Conservation (phyloP, 2,888 invertebrate species). For the Stegophylla sp. region DNA sequence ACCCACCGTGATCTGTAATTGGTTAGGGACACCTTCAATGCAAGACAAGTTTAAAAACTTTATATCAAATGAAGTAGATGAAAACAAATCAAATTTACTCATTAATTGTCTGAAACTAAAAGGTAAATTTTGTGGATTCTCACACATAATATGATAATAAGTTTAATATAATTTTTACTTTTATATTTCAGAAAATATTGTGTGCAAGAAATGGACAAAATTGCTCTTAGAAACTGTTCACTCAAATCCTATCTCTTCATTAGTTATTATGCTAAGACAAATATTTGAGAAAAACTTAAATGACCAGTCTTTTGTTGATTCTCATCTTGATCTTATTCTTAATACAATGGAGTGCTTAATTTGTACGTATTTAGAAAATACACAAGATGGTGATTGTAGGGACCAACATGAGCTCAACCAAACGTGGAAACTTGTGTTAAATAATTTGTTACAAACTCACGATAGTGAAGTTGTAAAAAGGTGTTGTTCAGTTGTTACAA, state of each 20-base stretch:
- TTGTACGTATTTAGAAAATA: constrained; percentile 29
- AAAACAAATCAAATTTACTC: constrained; percentile 38
- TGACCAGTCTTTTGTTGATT: constrained; percentile 30
- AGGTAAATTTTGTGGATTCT: constrained; percentile 18
- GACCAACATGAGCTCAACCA: constrained; percentile 27
- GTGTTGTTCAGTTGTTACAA: constrained; percentile 34
- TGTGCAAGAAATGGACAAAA: constrained; percentile 44
- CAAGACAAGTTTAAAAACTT: constrained; percentile 52
- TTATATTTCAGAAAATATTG: constrained; percentile 26
- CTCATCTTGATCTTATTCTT: constrained; percentile 32
- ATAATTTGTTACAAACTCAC: constrained; percentile 29
- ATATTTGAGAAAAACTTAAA: constrained; percentile 57
- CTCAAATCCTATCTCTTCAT: constrained; percentile 24
- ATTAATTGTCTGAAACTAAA: constrained; percentile 39
- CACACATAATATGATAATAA: neutral
- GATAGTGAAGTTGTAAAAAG: constrained; percentile 31
- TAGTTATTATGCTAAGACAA: constrained; percentile 46
- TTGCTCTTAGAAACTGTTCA: constrained; percentile 41
- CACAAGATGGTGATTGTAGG: constrained; percentile 42
- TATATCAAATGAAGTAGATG: constrained; percentile 22
- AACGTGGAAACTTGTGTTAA: constrained; percentile 50
- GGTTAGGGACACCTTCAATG: constrained; percentile 36
- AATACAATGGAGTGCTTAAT: constrained; percentile 50
- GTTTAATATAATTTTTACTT: neutral
- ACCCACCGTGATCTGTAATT: constrained; percentile 26